These are phyloP conservation scores for Tiphia femorata DNA, from an alignment of 2,888 invertebrate species.

Conservation along the genomic window DNA sequence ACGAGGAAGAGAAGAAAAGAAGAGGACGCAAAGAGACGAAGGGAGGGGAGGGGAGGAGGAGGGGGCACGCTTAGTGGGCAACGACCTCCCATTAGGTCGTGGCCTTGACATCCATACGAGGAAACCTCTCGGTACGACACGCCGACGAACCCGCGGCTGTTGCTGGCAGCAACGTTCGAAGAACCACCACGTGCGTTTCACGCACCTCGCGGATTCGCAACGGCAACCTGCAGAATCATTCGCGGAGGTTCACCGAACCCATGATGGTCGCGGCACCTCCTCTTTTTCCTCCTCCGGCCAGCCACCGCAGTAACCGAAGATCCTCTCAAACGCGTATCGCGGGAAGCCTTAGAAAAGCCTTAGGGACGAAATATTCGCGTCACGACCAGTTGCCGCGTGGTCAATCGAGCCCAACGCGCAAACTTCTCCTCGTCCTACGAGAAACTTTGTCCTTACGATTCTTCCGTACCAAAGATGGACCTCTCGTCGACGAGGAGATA, in stretches of 20 bases:
- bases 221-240: constrained; percentile 26
- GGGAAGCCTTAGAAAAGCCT: constrained; percentile 4
- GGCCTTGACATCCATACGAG: constrained; percentile 65
- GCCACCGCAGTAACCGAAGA: constrained; percentile 21
- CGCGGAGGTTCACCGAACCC: constrained; percentile 25
- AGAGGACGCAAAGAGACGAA: constrained; percentile 14
- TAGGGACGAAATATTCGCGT: too few species aligned
- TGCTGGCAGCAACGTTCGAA: constrained; percentile 3
- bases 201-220: constrained; percentile 11
- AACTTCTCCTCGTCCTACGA: too few species aligned
- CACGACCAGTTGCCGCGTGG: too few species aligned
- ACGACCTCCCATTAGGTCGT: constrained; percentile 64
- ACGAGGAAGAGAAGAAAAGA: constrained; percentile 11
- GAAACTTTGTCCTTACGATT: too few species aligned
- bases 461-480: too few species aligned
- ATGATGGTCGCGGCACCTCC: too few species aligned
- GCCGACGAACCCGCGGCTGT: constrained; percentile 26
- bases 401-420: too few species aligned
- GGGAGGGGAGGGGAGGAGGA: constrained; percentile 15
- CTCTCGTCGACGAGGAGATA: too few species aligned
- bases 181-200: constrained; percentile 20
- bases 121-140: constrained; percentile 50
- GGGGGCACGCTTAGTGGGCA: constrained; percentile 43
- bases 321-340: constrained; percentile 9
- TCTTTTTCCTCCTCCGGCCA: too few species aligned